Base-by-base conservation (phyloP, 2,797 vertebrate genomes). In the Bovichtus diacanthus region DNA sequence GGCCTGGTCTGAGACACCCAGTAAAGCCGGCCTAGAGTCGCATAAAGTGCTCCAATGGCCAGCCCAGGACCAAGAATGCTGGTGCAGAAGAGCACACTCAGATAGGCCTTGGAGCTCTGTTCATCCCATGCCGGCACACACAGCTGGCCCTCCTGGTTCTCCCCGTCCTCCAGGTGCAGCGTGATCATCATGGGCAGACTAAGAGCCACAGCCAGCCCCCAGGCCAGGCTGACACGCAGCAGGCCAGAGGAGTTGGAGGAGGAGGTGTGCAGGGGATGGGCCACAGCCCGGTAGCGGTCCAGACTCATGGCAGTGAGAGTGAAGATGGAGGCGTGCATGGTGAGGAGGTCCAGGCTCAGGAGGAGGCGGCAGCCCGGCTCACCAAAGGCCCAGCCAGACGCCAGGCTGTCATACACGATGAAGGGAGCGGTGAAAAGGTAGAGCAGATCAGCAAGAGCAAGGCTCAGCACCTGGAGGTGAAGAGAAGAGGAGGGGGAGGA, bases 301-400 rank as follows among this genome's bases (percentile, higher is more conserved):
- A 96, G 88, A 39, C 96, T 96, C 96, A 97, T 96, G 68, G 95
- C 93, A 0, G 95, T 96, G 56, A 97, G 95, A 25, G 96, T 96
- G 84, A 97, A 97, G 90, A 96, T 96, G 91, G 96, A 96, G 80
- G 96, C 96, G 6, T 97, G 96, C 96, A 97, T 96, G 53, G 96
- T 96, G 81, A 97, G 94, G 56, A 97, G 95, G 87, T 97, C 96
- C 68, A 97, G 90, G 82, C 95, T 96, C 69, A 97, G 91, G 39
- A 97, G 93, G 38, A 97, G 92, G 34, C 95, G 93, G 56, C 96
- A 97, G 44, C 96, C 96, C 3, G 91, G 88, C 84, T 96, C 96
- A 0, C 96, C 96, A 0, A 97, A 97, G 9, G 94, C 94, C 96
- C 96, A 97, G 59, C 96, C 95, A 0, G 95, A 94, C 0, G 92